Percentiles rank a stretch among this genome's conserved stretches.
Evolutionary conservation across 2,113 vertebrate species (phyloP).

Genomic region (Tringa solitaria): DNA sequence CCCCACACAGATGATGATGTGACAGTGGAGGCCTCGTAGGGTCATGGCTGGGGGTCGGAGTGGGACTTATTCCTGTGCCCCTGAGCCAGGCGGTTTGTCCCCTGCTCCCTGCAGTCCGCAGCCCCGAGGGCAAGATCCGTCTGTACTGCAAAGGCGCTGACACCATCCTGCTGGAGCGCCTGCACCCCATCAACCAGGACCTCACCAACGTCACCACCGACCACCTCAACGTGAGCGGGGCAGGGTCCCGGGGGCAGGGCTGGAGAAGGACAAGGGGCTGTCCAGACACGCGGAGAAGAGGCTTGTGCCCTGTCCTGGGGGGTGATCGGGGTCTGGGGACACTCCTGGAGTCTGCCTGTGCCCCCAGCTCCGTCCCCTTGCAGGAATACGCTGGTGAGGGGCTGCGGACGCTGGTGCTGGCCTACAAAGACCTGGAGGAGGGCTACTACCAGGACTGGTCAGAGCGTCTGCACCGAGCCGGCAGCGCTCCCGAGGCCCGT

Average conservation of each 20-base stretch:
- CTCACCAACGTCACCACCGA: slow-evolving; percentile 83
- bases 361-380: background rate
- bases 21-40: background rate
- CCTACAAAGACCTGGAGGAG: slow-evolving; percentile 89
- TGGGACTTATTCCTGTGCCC: background rate
- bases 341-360: background rate
- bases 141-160: slow-evolving; percentile 97
- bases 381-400: slow-evolving; percentile 83
- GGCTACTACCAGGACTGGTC: slow-evolving; percentile 86
- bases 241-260: background rate
- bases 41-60: background rate
- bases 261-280: no score
- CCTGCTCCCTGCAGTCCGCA: slow-evolving; percentile 74
- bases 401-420: slow-evolving; percentile 86
- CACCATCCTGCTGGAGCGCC: slow-evolving; percentile 87
- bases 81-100: background rate
- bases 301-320: background rate
- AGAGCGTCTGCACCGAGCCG: slow-evolving; percentile 73
- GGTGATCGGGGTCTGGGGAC: rapidly evolving
- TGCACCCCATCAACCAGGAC: slow-evolving; percentile 80
- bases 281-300: rapidly evolving
- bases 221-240: slow-evolving; percentile 88
- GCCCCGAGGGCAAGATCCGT: slow-evolving; percentile 86
- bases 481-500: slow-evolving; percentile 74
- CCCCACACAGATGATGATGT: rapidly evolving